These are phyloP conservation scores for Dendrocincla fuliginosa DNA, from an alignment of 2,797 vertebrate species.

Conservation along the genomic window DNA sequence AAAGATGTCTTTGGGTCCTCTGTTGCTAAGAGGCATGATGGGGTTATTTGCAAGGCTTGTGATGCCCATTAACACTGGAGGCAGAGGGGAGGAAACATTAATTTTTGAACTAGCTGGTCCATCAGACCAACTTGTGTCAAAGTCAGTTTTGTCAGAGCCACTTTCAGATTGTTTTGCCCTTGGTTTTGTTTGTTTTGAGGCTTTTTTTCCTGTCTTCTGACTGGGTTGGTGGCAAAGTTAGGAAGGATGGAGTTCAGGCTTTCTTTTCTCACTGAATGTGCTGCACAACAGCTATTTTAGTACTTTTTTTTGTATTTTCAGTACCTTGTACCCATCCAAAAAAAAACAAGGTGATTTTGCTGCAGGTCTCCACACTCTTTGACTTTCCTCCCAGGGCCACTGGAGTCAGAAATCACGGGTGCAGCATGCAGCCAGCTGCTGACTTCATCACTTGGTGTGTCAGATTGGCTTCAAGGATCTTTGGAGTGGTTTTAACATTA, in stretches of 20 bases:
- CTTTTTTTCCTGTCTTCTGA: fast-evolving
- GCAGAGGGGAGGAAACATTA: neutral
- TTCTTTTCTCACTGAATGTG: neutral
- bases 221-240: neutral
- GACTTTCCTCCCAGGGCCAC: neutral
- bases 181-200: neutral
- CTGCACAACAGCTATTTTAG: neutral
- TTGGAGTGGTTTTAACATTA: neutral
- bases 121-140: neutral
- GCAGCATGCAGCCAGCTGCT: neutral
- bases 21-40: neutral
- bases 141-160: neutral
- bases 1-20: neutral
- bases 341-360: neutral
- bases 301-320: neutral
- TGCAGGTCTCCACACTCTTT: neutral
- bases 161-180: neutral
- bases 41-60: neutral
- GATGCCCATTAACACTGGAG: neutral
- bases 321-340: neutral
- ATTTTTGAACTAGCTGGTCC: neutral
- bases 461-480: neutral
- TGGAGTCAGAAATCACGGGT: neutral
- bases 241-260: neutral
- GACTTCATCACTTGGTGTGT: neutral